These are phyloP conservation scores for Agonopterix subpropinquella DNA, from an alignment of 2,888 invertebrate species.

Conservation along the genomic window DNA sequence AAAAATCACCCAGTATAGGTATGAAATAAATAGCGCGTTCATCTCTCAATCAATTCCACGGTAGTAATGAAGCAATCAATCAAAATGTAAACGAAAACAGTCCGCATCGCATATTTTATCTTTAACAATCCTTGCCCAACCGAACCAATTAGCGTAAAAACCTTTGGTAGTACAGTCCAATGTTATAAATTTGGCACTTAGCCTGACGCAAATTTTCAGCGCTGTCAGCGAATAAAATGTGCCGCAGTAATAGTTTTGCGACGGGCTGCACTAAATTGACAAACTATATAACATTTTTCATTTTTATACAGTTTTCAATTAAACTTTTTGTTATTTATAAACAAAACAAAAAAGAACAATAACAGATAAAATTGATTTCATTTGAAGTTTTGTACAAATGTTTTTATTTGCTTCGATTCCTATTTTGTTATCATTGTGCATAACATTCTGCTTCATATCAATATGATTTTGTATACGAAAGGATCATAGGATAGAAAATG, in stretches of 20 bases:
- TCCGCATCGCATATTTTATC: constrained; percentile 73
- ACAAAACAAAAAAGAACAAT: constrained; percentile 1
- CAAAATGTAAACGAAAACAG: constrained; percentile 69
- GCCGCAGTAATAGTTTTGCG: constrained; percentile 63
- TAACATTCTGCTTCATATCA: too few species aligned
- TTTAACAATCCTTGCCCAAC: constrained; percentile 70
- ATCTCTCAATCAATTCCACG: constrained; percentile 34
- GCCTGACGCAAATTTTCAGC: constrained; percentile 72
- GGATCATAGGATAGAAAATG: too few species aligned
- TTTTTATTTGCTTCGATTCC: too few species aligned
- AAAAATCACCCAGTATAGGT: too few species aligned
- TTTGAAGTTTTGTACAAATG: too few species aligned
- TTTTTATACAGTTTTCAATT: constrained; percentile 45
- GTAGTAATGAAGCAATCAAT: constrained; percentile 63
- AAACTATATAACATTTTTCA: constrained; percentile 40
- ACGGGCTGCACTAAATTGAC: constrained; percentile 58
- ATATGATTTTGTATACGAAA: too few species aligned
- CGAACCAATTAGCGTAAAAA: constrained; percentile 72
- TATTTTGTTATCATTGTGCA: too few species aligned
- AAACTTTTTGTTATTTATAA: constrained; percentile 18
- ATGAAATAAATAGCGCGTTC: constrained; percentile 1
- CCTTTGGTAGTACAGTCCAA: constrained; percentile 59
- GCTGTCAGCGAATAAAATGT: constrained; percentile 68
- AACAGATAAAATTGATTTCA: neutral
- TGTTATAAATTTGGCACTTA: constrained; percentile 75